Evolutionary conservation across 2,797 vertebrate genomes (phyloP).

Genomic region (Bovichtus diacanthus): DNA sequence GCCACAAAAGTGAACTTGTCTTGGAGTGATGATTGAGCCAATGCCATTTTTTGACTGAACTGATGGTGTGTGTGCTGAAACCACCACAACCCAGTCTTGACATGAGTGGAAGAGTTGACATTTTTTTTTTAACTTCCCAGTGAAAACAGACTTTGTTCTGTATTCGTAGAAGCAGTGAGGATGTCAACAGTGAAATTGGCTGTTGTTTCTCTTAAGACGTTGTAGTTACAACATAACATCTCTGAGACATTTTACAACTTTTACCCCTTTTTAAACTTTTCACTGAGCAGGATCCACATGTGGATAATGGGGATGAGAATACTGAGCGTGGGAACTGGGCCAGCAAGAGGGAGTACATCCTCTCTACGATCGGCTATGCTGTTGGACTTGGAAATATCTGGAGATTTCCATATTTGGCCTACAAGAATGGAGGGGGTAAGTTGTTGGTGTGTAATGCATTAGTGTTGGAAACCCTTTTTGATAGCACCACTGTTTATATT

Average conservation of each 20-base stretch:
- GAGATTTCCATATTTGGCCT: slow-evolving; percentile 96
- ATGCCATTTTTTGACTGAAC: background rate
- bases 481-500: background rate
- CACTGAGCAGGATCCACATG: slow-evolving; percentile 66
- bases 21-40: background rate
- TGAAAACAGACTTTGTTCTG: background rate
- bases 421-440: slow-evolving; percentile 95
- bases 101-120: background rate
- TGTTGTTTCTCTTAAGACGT: background rate
- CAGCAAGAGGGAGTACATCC: slow-evolving; percentile 92
- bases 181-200: background rate
- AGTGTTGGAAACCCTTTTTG: background rate
- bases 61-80: background rate
- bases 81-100: background rate
- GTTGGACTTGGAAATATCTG: slow-evolving; percentile 97
- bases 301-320: slow-evolving; percentile 84
- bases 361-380: slow-evolving; percentile 95
- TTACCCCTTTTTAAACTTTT: slow-evolving; percentile 1
- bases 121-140: background rate
- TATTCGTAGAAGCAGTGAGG: background rate
- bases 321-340: slow-evolving; percentile 92
- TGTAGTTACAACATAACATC: background rate
- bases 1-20: background rate
- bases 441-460: background rate
- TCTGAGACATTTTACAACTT: background rate